Evolutionary conservation across 2,113 vertebrate genomes (phyloP).

Genomic region (Corvus hawaiiensis): DNA sequence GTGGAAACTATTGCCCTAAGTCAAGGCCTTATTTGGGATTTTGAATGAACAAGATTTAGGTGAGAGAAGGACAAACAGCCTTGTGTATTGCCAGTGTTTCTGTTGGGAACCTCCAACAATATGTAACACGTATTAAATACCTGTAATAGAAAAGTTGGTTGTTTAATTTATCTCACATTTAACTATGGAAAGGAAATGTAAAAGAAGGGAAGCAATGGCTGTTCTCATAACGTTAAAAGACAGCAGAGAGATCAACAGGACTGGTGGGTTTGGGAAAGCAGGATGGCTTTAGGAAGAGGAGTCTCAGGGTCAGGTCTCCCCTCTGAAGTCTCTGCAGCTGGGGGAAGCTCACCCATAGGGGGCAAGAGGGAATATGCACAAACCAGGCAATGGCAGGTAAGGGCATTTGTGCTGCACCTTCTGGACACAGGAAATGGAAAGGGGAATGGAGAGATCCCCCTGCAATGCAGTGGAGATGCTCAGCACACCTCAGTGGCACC

Average conservation of each 20-base stretch:
- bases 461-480: fast-evolving
- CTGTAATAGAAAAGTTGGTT: background rate
- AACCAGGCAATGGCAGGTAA: background rate
- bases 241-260: background rate
- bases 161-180: constrained; percentile 15
- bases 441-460: background rate
- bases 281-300: background rate
- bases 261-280: background rate
- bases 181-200: background rate
- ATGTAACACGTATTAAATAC: background rate
- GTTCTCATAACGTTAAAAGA: background rate
- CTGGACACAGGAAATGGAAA: background rate
- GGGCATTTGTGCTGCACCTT: background rate
- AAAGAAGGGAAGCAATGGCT: background rate
- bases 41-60: background rate
- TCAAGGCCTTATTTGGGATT: background rate
- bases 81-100: background rate
- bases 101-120: background rate
- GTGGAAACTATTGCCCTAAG: background rate
- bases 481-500: background rate
- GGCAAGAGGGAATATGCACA: background rate
- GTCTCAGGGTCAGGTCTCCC: background rate
- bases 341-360: background rate
- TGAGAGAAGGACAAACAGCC: background rate
- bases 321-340: background rate